These are phyloP conservation scores for Orthonevra nobilis DNA, from an alignment of 2,888 invertebrate species.

Conservation along the genomic window DNA sequence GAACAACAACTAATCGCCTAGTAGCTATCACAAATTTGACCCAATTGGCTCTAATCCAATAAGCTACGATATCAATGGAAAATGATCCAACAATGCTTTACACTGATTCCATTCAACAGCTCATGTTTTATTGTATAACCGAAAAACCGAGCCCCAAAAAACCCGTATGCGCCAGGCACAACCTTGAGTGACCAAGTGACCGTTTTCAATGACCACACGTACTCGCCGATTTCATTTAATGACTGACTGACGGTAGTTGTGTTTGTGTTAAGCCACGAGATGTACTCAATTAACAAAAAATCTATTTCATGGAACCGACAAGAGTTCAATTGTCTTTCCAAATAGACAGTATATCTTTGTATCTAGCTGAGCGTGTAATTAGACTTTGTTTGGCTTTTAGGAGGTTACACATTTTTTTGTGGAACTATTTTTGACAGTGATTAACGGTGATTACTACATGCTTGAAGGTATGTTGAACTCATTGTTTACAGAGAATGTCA, in stretches of 20 bases:
- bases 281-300: constrained; percentile 30
- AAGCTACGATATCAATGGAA: constrained; percentile 33
- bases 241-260: constrained; percentile 16
- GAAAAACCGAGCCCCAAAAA: not conserved
- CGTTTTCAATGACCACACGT: no score
- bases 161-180: no score
- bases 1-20: constrained; percentile 29
- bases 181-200: no score
- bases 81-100: constrained; percentile 25
- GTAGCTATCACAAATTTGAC: constrained; percentile 46
- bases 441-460: no score
- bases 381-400: no score
- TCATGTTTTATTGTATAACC: not conserved
- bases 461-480: no score
- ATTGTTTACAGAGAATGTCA: no score
- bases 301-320: constrained; percentile 1
- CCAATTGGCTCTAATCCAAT: constrained; percentile 54
- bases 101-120: not conserved
- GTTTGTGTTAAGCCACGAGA: constrained; percentile 1
- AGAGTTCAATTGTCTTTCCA: constrained; percentile 25
- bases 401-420: no score
- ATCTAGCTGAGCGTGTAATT: no score
- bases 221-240: constrained; percentile 17
- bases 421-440: no score
- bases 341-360: not conserved